Percentiles rank a stretch among this genome's conserved stretches.
Conservation (phyloP, 2,888 invertebrate genomes). For the Dichetophora obliterata region DNA sequence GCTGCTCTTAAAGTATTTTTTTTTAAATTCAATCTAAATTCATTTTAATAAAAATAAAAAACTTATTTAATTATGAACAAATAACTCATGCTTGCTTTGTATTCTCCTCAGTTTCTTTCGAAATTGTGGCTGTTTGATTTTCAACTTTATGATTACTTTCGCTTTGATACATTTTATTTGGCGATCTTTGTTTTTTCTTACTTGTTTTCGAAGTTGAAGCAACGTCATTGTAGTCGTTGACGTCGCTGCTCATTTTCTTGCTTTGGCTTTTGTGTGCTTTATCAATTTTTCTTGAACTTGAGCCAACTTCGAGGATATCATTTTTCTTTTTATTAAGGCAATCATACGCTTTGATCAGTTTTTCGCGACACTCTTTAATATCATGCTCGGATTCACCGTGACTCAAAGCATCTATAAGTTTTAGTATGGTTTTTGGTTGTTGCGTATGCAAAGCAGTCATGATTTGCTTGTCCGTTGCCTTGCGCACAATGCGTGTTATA, state of each 20-base stretch:
- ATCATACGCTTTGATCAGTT: slow-evolving; percentile 43
- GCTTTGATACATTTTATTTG: too few species aligned
- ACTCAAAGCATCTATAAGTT: slow-evolving; percentile 50
- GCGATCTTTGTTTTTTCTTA: too few species aligned
- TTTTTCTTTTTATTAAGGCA: slow-evolving; percentile 25
- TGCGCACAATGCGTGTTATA: slow-evolving; percentile 55
- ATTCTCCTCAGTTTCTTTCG: too few species aligned
- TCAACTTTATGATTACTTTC: too few species aligned
- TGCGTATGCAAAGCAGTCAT: slow-evolving; percentile 48
- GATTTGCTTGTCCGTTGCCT: slow-evolving; percentile 52
- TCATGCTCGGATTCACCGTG: slow-evolving; percentile 53
- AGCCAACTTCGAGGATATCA: neutral
- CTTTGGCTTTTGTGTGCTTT: neutral
- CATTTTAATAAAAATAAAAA: too few species aligned
- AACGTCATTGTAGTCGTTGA: neutral
- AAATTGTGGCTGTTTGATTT: too few species aligned
- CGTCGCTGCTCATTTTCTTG: neutral
- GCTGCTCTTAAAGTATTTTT: too few species aligned
- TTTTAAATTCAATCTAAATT: too few species aligned
- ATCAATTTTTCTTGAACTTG: neutral
- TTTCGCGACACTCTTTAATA: slow-evolving; percentile 53
- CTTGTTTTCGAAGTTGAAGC: too few species aligned
- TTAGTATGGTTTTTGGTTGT: slow-evolving; percentile 48
- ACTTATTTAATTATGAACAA: too few species aligned
- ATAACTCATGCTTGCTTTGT: too few species aligned